Conservation (phyloP, 2,888 invertebrate genomes). For the Drosophila aldrichi region DNA sequence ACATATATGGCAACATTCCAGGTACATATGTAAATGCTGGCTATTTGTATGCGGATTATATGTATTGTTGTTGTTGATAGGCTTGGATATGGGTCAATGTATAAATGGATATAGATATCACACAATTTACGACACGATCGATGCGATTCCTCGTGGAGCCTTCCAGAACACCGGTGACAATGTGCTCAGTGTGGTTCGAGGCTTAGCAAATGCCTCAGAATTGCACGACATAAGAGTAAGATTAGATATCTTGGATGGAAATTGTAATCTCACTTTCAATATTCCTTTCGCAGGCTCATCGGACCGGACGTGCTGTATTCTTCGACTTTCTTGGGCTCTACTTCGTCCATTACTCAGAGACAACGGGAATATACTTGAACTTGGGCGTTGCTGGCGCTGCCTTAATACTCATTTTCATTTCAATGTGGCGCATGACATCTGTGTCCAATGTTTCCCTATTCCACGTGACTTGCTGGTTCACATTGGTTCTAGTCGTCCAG, state of each 20-base stretch:
- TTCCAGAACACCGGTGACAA: constrained; percentile 91
- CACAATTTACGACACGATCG: constrained; percentile 89
- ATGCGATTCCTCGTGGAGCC: constrained; percentile 88
- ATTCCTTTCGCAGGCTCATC: constrained; percentile 73
- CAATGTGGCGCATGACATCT: constrained; percentile 71
- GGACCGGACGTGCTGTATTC: constrained; percentile 87
- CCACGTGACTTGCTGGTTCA: constrained; percentile 59
- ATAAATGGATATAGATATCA: constrained; percentile 92
- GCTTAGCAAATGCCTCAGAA: constrained; percentile 56
- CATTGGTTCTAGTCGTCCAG: constrained; percentile 35
- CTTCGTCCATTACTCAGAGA: constrained; percentile 88
- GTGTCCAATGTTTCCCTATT: constrained; percentile 38
- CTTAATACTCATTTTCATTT: constrained; percentile 74
- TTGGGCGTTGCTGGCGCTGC: constrained; percentile 80
- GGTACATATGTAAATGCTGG: constrained; percentile 4
- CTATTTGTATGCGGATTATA: neutral
- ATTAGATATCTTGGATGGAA: no score
- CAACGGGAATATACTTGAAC: constrained; percentile 83
- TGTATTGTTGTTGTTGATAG: constrained; percentile 70
- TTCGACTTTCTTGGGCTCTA: constrained; percentile 90
- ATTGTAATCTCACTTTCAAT: neutral
- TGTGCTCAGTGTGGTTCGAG: constrained; percentile 86
- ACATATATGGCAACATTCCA: constrained; percentile 79
- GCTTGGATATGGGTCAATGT: constrained; percentile 91
- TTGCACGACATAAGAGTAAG: constrained; percentile 18